These are phyloP conservation scores for Malthinus flaveolus DNA, from an alignment of 2,888 invertebrate genomes.

Conservation along the genomic window DNA sequence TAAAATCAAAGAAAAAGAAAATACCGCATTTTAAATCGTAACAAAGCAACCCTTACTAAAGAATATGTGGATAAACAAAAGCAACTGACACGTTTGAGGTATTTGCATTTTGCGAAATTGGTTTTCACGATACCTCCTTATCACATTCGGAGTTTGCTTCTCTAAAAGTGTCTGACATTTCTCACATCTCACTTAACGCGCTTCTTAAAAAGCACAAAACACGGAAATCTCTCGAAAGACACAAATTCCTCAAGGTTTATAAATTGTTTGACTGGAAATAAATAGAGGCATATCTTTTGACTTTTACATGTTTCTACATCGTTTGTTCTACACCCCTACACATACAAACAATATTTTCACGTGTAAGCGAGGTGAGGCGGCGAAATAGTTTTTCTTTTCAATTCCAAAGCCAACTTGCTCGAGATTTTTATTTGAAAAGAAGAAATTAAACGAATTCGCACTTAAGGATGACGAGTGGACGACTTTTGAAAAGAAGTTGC, in stretches of 20 bases:
- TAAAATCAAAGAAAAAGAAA: neutral
- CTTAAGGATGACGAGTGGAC: too few species aligned
- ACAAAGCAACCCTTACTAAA: conserved; percentile 8
- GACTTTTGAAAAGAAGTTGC: too few species aligned
- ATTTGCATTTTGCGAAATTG: conserved; percentile 34
- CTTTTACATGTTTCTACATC: conserved; percentile 15
- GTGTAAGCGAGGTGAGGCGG: neutral
- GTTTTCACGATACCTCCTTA: conserved; percentile 32
- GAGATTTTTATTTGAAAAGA: too few species aligned
- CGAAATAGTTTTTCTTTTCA: neutral
- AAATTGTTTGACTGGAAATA: conserved; percentile 18
- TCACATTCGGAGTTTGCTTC: conserved; percentile 8
- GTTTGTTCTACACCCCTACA: conserved; percentile 7
- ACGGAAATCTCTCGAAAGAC: conserved; percentile 20
- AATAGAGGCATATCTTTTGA: conserved; percentile 21
- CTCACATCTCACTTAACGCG: conserved; percentile 24
- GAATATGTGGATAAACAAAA: conserved; percentile 15
- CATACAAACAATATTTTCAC: conserved; percentile 7
- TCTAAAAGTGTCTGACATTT: conserved; percentile 22
- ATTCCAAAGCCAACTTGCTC: neutral
- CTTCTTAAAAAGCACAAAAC: conserved; percentile 17
- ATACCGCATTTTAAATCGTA: neutral
- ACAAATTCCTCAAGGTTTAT: conserved; percentile 22
- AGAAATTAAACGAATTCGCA: too few species aligned
- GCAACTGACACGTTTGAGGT: conserved; percentile 19